Evolutionary conservation across 2,888 invertebrate genomes (phyloP).

Genomic region (Apodemia mormo): DNA sequence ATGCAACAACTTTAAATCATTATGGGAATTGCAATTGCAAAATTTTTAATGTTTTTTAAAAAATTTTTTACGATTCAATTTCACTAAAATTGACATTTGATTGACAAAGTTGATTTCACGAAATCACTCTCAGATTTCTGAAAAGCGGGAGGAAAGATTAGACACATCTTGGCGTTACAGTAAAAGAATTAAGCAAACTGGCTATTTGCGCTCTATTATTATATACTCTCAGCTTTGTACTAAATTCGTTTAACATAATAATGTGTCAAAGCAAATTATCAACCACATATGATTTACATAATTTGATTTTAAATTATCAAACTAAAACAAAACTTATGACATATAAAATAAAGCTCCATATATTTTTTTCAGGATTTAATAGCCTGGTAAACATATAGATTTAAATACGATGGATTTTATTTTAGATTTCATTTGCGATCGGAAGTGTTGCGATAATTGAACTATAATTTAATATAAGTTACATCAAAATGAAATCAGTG

Average conservation of each 20-base stretch:
- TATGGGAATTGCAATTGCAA: no score
- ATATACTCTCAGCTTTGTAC: not conserved
- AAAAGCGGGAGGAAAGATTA: no score
- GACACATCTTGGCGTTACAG: no score
- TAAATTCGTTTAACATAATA: not conserved
- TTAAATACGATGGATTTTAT: not conserved
- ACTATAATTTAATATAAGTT: not conserved
- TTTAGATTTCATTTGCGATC: not conserved
- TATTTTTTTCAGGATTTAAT: not conserved
- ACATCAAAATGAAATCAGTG: constrained; percentile 23
- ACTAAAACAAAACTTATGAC: not conserved
- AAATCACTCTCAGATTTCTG: no score
- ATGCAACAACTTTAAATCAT: no score
- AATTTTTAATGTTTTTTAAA: no score
- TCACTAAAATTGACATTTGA: no score
- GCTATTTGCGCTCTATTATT: no score
- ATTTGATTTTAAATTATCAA: not conserved
- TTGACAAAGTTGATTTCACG: no score
- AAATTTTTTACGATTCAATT: no score
- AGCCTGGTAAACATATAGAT: not conserved
- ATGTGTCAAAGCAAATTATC: not conserved
- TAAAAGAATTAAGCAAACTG: no score
- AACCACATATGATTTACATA: not conserved
- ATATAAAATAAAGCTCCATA: not conserved
- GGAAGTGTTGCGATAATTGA: not conserved